Evolutionary conservation across 1,140 invertebrate genomes (phyloP).

Genomic region (Neodiprion fabricii): DNA sequence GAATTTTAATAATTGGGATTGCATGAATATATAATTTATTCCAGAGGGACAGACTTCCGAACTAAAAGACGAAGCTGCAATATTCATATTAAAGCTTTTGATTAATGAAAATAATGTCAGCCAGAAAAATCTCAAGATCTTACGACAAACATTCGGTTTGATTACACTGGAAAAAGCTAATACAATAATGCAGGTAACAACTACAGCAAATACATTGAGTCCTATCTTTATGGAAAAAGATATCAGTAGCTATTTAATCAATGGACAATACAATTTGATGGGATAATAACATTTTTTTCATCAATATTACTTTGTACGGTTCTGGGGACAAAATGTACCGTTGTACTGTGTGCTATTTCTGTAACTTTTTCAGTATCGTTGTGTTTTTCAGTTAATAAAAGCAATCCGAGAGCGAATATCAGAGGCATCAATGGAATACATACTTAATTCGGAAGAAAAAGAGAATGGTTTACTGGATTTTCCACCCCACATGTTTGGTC

Average conservation of each 20-base stretch:
- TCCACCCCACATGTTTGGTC: constrained; percentile 35
- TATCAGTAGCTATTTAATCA: constrained; percentile 9
- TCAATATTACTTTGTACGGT: constrained; percentile 5
- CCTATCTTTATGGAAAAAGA: constrained; percentile 5
- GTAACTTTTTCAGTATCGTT: constrained; percentile 45
- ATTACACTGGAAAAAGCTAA: constrained; percentile 57
- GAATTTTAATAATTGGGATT: constrained; percentile 12
- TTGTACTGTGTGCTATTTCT: too few relatives aligned
- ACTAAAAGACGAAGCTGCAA: constrained; percentile 68
- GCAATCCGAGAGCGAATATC: constrained; percentile 36
- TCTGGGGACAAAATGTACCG: too few relatives aligned
- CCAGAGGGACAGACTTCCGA: constrained; percentile 54
- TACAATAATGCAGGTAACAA: constrained; percentile 63
- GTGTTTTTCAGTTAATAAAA: constrained; percentile 33
- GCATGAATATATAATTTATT: constrained; percentile 26
- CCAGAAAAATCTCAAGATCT: constrained; percentile 60
- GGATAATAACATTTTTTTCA: constrained; percentile 20
- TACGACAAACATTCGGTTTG: constrained; percentile 65
- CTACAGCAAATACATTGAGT: constrained; percentile 15
- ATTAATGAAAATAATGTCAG: constrained; percentile 66
- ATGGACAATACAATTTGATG: constrained; percentile 15
- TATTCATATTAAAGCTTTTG: constrained; percentile 69
- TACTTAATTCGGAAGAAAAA: constrained; percentile 30
- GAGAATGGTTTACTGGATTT: constrained; percentile 3
- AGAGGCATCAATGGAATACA: constrained; percentile 37